Evolutionary conservation across 2,888 invertebrate species (phyloP).

Genomic region (Sphinx pinastri): DNA sequence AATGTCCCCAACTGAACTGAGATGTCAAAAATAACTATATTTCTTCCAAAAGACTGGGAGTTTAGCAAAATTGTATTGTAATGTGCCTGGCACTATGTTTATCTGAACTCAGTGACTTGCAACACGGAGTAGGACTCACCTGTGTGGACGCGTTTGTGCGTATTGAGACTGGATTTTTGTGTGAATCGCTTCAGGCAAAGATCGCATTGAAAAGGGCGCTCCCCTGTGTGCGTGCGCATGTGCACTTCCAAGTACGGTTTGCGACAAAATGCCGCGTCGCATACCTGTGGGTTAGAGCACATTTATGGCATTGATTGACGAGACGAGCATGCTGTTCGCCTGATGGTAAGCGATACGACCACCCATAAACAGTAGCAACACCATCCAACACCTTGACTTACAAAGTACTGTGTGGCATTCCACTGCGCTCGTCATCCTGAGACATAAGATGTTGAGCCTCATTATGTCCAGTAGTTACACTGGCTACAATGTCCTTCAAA

Average conservation of each 20-base stretch:
- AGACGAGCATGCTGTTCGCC: too few relatives aligned
- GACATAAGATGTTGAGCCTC: too few relatives aligned
- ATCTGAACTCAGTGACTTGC: constrained; percentile 28
- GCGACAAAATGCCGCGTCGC: constrained; percentile 91
- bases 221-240: constrained; percentile 91
- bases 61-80: background rate
- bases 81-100: constrained; percentile 2
- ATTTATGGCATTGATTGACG: too few relatives aligned
- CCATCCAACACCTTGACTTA: too few relatives aligned
- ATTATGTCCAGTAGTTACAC: too few relatives aligned
- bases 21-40: background rate
- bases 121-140: constrained; percentile 64
- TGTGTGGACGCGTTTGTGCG: constrained; percentile 91
- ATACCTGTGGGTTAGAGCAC: constrained; percentile 67
- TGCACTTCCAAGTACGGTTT: constrained; percentile 92
- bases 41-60: background rate
- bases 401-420: too few relatives aligned
- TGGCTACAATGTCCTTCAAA: too few relatives aligned
- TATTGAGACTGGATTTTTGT: constrained; percentile 91
- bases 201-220: constrained; percentile 89
- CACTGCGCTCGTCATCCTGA: too few relatives aligned
- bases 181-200: constrained; percentile 90
- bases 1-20: background rate
- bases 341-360: too few relatives aligned
- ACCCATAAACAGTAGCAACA: too few relatives aligned